A percentile compares a stretch with the other conserved stretches of the same genome.
These are phyloP conservation scores for Ischnus inquisitorius DNA, from an alignment of 2,888 invertebrate species.

Conservation along the genomic window DNA sequence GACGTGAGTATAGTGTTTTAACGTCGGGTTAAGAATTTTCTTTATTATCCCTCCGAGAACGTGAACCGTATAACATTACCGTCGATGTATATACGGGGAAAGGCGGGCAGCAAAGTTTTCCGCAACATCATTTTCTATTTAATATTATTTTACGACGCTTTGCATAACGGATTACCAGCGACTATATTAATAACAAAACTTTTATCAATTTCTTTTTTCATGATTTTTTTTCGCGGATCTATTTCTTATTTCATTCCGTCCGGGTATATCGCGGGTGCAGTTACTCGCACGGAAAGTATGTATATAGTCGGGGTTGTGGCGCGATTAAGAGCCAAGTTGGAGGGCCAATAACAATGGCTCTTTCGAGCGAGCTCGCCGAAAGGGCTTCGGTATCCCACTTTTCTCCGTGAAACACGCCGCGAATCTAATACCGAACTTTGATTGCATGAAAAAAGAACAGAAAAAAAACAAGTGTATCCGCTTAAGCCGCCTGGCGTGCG, in stretches of 20 bases:
- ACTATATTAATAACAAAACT: conserved; percentile 4
- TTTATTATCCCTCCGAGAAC: neutral
- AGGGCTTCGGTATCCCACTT: neutral
- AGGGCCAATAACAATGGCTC: conserved; percentile 1
- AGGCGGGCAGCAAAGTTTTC: neutral
- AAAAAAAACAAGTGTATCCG: neutral
- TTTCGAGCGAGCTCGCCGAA: neutral
- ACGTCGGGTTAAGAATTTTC: neutral
- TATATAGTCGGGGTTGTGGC: neutral
- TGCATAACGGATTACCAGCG: conserved; percentile 8
- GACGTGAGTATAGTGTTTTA: neutral
- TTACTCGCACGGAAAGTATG: conserved; percentile 3
- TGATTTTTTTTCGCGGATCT: neutral
- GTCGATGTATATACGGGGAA: neutral
- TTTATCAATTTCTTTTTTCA: neutral
- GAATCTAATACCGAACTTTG: conserved; percentile 23
- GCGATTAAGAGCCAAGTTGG: neutral
- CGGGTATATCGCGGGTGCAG: neutral
- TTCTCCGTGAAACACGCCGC: neutral
- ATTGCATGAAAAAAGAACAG: conserved; percentile 11
- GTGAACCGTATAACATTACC: neutral
- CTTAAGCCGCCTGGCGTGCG: neutral
- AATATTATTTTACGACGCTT: neutral
- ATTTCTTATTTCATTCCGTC: neutral
- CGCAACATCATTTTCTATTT: neutral